Base-by-base conservation (phyloP, 2,888 invertebrate species). In the Calameuta filiformis region DNA sequence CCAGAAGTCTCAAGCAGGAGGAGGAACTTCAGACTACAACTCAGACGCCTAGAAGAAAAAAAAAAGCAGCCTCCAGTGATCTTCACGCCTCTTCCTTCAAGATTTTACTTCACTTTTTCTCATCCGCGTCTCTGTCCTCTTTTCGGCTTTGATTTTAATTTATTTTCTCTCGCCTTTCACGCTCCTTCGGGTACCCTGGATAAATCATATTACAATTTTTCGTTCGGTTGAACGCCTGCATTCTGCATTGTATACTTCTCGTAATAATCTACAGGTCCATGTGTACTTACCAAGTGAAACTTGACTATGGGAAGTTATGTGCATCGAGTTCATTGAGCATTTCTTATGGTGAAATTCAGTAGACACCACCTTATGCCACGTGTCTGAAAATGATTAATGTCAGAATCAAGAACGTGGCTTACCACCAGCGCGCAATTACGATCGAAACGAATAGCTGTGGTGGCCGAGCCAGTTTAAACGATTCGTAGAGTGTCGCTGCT, bases 391-490 rank as follows among this genome's bases (percentile, higher is more conserved):
- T 71, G 71, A 71, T 71, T 71, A 33, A 34, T 71, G 71, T 34
- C 33, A 12, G 71, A 34, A 31, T 12, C 71, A 30, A 34, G 71
- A 31, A 71, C 71, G 71, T 34, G 56, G 33, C 71, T 71, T 71
- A 23, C 56, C 71, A 34, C 75, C 77, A 69, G 75, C 78, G 76
- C 77, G 82, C 83, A 84, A 85, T 85, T 85, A 84, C 71, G 71
- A 34, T 34, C 33, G 56, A 31, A 71, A 34, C 71, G 82, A 37
- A 35, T 74, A 74, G 37, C 30, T 30, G 74, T 74, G 34, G 74
- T 34, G 56, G 56, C 56, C 9, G n/a, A 74, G 34, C 37, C 31
- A 33, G 74, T 74, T 74, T 74, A 74, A 74, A 74, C 74, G 74
- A 74, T 74, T 35, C 37, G 35, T 33, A 74, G 74, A 33, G 74